phyloP scores from a whole-genome alignment of 2,113 vertebrate species.

The Gorsachius goisagi region DNA sequence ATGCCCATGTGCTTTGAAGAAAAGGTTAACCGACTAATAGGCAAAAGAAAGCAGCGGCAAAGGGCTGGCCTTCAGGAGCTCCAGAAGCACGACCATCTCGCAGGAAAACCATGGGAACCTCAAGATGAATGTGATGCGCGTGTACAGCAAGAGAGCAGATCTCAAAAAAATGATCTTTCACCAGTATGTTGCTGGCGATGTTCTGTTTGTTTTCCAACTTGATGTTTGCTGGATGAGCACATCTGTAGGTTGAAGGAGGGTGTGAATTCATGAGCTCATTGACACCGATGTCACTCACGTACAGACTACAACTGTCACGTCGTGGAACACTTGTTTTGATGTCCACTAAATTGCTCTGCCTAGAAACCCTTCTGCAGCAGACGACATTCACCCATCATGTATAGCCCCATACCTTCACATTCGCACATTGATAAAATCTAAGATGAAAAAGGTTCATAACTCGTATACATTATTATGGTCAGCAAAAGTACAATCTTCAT shows the following conservation, averaged over 20 bases:
- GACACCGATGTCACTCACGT: fast-evolving
- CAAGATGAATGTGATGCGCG: background rate
- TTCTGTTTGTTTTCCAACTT: background rate
- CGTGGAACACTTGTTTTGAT: background rate
- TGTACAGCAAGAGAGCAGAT: background rate
- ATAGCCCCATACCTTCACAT: fast-evolving
- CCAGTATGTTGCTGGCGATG: fast-evolving
- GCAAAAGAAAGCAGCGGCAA: background rate
- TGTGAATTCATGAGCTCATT: background rate
- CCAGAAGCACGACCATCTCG: background rate
- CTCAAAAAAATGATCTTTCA: background rate
- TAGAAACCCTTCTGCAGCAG: background rate
- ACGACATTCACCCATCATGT: fast-evolving
- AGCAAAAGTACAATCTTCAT: background rate
- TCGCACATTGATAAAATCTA: background rate
- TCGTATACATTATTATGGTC: background rate
- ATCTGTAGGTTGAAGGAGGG: background rate
- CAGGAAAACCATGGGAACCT: background rate
- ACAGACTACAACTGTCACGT: fast-evolving
- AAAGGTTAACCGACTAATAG: background rate
- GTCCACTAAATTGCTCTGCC: background rate
- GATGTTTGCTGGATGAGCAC: background rate
- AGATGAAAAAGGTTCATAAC: background rate
- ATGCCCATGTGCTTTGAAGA: background rate
- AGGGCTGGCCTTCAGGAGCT: background rate